Evolutionary conservation across 2,797 vertebrate genomes (phyloP), one percentile per base, ranked within the genome.

Genomic region (Rhinella marina): DNA sequence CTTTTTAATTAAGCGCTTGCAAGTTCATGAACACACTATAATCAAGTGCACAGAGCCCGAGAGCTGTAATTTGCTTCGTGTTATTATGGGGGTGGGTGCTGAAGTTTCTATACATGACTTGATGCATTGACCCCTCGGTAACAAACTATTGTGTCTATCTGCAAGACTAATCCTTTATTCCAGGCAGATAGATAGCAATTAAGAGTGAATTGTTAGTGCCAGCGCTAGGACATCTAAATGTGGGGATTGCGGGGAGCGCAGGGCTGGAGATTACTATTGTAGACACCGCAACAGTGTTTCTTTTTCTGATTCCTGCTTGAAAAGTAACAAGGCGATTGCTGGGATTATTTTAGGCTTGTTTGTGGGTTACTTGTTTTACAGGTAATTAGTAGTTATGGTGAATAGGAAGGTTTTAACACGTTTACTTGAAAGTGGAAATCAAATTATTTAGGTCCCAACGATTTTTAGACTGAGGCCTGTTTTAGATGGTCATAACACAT

Each of bases 121-220:
- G 88, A 89, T 83, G 81, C 79, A 75, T 79, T 89, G 88, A 89
- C 88, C 88, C 72, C 56, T 89, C 75, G 21, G 50, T 79, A 89
- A 89, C 88, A 89, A 89, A 86, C 81, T 83, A 81, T 66, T 86
- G 81, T 89, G 88, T 89, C 80, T 89, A 89, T 86, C 88, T 25
- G 32, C 73, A 79, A 86, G 84, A 83, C 81, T 61, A 70, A 70
- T 52, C 54, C 81, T 86, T 84, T 86, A 83, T 89, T 84, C 77
- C 75, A 61, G 54, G 61, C 85, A 83, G 85, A 89, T 89, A 89
- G 88, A 89, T 89, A 86, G 81, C 88, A 89, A 89, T 89, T 89
- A 89, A 14, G 41, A 72, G 88, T 10, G 62, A 57, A 83, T 86
- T 86, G 84, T 86, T 86, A 89, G 79, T 79, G 29, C 85, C 29